Conservation (phyloP, 2,113 vertebrate genomes). For the Zosterops pallidus region DNA sequence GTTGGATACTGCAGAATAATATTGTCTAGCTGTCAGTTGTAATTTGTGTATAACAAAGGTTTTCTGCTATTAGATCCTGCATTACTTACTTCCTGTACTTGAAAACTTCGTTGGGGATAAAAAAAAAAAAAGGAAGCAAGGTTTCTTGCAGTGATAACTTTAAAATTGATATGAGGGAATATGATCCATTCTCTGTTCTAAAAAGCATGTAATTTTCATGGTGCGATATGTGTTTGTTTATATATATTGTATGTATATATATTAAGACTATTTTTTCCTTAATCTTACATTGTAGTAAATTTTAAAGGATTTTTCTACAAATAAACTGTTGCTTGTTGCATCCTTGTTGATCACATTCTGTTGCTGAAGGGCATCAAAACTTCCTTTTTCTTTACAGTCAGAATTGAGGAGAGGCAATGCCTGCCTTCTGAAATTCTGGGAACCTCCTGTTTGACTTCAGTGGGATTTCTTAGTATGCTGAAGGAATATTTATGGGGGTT, state of each 20-base stretch:
- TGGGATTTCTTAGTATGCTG: neutral
- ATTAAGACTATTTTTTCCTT: constrained; percentile 80
- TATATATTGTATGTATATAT: constrained; percentile 76
- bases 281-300: constrained; percentile 74
- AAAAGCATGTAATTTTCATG: constrained; percentile 78
- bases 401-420: neutral
- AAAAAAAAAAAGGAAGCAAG: constrained; percentile 65
- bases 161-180: constrained; percentile 70
- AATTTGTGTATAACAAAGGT: constrained; percentile 61
- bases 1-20: constrained; percentile 39
- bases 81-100: constrained; percentile 74
- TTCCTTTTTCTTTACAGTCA: neutral
- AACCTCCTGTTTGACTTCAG: neutral
- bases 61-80: constrained; percentile 67
- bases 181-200: constrained; percentile 64
- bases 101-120: constrained; percentile 69
- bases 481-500: neutral
- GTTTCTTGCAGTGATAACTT: constrained; percentile 67
- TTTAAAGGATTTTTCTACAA: constrained; percentile 74
- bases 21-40: constrained; percentile 47
- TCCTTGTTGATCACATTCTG: constrained; percentile 23
- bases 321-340: constrained; percentile 78
- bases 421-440: neutral
- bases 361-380: neutral
- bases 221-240: constrained; percentile 68